phyloP scores from a whole-genome alignment of 2,797 vertebrate genomes.

The Pseudomugil gertrudae region DNA sequence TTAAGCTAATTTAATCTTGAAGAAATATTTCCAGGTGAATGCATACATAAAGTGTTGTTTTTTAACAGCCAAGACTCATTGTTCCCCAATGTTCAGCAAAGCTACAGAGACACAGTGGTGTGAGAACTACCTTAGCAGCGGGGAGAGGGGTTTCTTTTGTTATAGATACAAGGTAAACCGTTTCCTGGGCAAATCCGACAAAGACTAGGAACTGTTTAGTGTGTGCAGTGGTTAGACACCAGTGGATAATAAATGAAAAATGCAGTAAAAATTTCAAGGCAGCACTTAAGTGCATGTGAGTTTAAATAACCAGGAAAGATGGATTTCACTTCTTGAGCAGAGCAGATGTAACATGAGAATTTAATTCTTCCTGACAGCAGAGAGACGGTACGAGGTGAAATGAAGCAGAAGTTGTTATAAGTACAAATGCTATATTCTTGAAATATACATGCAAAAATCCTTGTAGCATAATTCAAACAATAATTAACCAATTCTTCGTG shows the following conservation, averaged over 20 bases:
- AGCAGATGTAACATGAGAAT: constrained; percentile 15
- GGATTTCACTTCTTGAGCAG: constrained; percentile 15
- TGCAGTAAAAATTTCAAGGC: constrained; percentile 31
- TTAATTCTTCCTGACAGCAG: constrained; percentile 26
- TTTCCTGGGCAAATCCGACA: background rate
- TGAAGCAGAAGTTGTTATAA: background rate
- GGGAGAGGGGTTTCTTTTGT: background rate
- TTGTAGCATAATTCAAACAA: background rate
- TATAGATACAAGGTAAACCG: background rate
- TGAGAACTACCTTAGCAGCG: background rate
- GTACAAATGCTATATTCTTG: background rate
- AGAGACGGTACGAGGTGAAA: constrained; percentile 15
- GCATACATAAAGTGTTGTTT: background rate
- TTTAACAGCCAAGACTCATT: no score
- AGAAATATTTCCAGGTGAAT: background rate
- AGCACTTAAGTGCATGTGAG: constrained; percentile 25
- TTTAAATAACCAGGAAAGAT: constrained; percentile 35
- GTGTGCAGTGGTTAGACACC: background rate
- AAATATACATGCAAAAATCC: background rate
- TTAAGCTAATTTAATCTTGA: background rate
- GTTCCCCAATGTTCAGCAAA: background rate
- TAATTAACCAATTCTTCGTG: background rate
- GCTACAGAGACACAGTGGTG: background rate
- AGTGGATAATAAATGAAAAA: constrained; percentile 21
- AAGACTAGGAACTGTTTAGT: background rate